A percentile compares a stretch with the other conserved stretches of the same genome.
phyloP scores from a whole-genome alignment of 2,888 invertebrate species.

The Pseudanteris insignis region DNA sequence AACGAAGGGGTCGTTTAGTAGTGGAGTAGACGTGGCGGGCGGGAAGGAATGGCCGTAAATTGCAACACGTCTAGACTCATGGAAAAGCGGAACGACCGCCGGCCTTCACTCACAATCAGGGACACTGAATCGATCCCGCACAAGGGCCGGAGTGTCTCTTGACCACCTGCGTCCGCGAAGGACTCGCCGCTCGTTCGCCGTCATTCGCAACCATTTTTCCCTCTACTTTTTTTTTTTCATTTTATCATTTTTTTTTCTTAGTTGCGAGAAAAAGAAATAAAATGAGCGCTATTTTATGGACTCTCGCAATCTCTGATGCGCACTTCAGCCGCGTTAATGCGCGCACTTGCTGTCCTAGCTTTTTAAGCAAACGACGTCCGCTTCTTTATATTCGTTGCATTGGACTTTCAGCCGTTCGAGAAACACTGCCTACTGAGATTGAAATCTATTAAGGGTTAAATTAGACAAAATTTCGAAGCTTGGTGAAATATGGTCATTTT shows the following conservation, averaged over 20 bases:
- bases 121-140: conserved; percentile 36
- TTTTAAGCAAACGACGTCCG: no score
- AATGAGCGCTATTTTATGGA: conserved; percentile 10
- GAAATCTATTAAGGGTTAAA: no score
- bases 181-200: conserved; percentile 33
- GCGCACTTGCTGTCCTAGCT: no score
- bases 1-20: conserved; percentile 21
- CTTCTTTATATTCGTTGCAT: no score
- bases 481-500: no score
- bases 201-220: conserved; percentile 26
- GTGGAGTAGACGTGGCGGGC: conserved; percentile 9
- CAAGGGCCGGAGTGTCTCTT: conserved; percentile 29
- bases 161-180: conserved; percentile 34
- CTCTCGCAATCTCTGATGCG: conserved; percentile 3
- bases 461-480: no score
- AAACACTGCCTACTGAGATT: no score
- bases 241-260: conserved; percentile 25
- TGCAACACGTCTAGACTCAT: conserved; percentile 36
- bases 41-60: conserved; percentile 18
- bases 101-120: conserved; percentile 32
- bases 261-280: conserved; percentile 20
- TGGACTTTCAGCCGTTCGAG: no score
- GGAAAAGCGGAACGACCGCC: conserved; percentile 33
- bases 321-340: neutral
- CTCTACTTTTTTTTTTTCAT: neutral